Evolutionary conservation across 2,888 invertebrate species (phyloP).

Genomic region (Biston stratarius): DNA sequence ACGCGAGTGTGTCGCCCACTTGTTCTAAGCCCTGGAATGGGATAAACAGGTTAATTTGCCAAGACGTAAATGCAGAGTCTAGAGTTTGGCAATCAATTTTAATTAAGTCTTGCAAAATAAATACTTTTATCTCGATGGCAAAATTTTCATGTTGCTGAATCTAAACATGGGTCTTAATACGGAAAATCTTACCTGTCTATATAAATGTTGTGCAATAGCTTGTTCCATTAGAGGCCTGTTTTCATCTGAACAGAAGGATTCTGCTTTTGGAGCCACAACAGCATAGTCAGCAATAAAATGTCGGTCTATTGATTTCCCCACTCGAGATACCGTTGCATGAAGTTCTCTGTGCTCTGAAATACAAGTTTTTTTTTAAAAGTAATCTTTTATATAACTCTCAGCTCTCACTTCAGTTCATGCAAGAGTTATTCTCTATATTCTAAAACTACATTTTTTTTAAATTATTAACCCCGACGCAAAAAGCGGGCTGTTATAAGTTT

Average conservation of each 20-base stretch:
- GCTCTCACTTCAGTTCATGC: too few species aligned
- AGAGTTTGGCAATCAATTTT: too few species aligned
- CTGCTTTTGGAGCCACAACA: slow-evolving; percentile 93
- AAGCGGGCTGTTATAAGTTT: too few species aligned
- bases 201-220: slow-evolving; percentile 97
- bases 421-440: too few species aligned
- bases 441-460: too few species aligned
- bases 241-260: slow-evolving; percentile 90
- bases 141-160: too few species aligned
- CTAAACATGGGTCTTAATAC: background rate
- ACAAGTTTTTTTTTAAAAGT: slow-evolving; percentile 43
- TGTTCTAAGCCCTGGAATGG: slow-evolving; percentile 91
- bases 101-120: too few species aligned
- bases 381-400: too few species aligned
- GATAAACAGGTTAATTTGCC: background rate
- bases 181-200: slow-evolving; percentile 89
- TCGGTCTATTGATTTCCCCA: slow-evolving; percentile 98
- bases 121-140: too few species aligned
- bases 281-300: slow-evolving; percentile 97
- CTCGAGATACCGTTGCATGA: slow-evolving; percentile 92
- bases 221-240: slow-evolving; percentile 84
- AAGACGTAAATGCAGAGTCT: too few species aligned
- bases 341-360: slow-evolving; percentile 79
- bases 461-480: too few species aligned
- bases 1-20: slow-evolving; percentile 91